These are phyloP conservation scores for Agonopterix alstromeriana DNA, from an alignment of 2,888 invertebrate species.

Conservation along the genomic window DNA sequence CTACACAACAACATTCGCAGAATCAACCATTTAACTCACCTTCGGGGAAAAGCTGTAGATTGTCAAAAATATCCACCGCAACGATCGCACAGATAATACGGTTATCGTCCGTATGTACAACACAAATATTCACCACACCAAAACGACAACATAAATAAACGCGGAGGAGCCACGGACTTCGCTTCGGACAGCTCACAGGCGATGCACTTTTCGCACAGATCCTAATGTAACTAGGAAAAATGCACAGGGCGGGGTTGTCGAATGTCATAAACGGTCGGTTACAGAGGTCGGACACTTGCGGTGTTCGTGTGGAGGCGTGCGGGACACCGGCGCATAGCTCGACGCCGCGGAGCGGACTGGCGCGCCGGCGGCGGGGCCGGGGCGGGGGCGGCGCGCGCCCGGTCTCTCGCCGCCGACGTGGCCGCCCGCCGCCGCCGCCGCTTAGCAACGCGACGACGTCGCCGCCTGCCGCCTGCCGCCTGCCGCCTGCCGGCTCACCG, in stretches of 20 bases:
- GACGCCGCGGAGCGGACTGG: conserved; percentile 63
- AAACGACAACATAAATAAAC: conserved; percentile 76
- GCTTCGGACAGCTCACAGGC: conserved; percentile 41
- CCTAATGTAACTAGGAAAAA: conserved; percentile 63
- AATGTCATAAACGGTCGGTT: conserved; percentile 70
- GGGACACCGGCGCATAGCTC: conserved; percentile 45
- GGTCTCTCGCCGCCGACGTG: conserved; percentile 17
- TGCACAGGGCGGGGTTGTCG: conserved; percentile 75
- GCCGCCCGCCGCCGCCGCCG: conserved; percentile 38
- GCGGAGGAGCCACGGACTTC: conserved; percentile 53
- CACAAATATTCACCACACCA: conserved; percentile 76
- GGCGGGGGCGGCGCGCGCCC: conserved; percentile 21
- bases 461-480: conserved; percentile 28
- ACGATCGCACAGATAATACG: conserved; percentile 72
- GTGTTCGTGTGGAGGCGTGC: conserved; percentile 34
- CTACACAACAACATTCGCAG: conserved; percentile 33
- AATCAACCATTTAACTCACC: conserved; percentile 55
- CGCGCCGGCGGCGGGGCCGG: conserved; percentile 17
- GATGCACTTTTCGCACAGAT: conserved; percentile 60
- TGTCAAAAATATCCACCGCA: conserved; percentile 68
- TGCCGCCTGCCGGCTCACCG: conserved; percentile 23
- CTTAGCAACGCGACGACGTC: conserved; percentile 52
- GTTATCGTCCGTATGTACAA: conserved; percentile 72
- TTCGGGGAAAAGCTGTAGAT: conserved; percentile 44
- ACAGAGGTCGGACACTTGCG: conserved; percentile 66